Evolutionary conservation across 2,113 vertebrate species (phyloP), one percentile per base, ranked within the genome.

Genomic region (Lipophrys pholis): DNA sequence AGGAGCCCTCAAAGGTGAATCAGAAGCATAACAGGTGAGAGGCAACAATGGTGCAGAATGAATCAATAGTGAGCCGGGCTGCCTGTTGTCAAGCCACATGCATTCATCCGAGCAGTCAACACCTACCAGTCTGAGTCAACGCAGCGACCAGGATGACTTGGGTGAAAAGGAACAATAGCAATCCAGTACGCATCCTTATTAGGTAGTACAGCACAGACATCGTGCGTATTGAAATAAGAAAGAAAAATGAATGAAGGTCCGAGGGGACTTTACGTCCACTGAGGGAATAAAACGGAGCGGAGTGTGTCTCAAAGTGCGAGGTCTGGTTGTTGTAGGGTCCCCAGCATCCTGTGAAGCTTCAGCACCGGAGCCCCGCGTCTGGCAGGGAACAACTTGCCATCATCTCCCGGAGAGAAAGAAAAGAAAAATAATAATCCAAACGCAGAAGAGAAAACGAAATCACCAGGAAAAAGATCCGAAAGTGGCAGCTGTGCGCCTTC

Each of bases 331-430:
- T 86, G 92, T 93, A 83, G 93, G 91, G 89, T 92, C 88, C 84
- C 92, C 89, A 72, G 94, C 95, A 96, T 96, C 95, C 94, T 72
- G 65, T 92, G 94, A 30, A 94, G 95, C 93, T 88, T 95, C 87
- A 95, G 91, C 92, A 90, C 62, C 88, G 78, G 73, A 87, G 93
- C 94, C 92, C 90, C 82, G 94, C 88, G 92, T 87, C 90, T 93
- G 89, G 84, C 90, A 88, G 93, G 82, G 70, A 83, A 76, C 85
- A 92, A 94, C 87, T 83, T 92, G 90, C 91, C 94, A 95, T 93
- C 91, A 91, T 93, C 92, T 12, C 42, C 76, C 38, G 14, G 7
- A 8, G 10, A n/a, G 8, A 82, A 82, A 7, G 51, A 80, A 84
- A 66, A 82, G 81, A 1, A 38, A 77, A 85, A 77, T 78, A 87